Base-by-base conservation (phyloP, 2,888 invertebrate species). In the Leptinotarsa haldemani region DNA sequence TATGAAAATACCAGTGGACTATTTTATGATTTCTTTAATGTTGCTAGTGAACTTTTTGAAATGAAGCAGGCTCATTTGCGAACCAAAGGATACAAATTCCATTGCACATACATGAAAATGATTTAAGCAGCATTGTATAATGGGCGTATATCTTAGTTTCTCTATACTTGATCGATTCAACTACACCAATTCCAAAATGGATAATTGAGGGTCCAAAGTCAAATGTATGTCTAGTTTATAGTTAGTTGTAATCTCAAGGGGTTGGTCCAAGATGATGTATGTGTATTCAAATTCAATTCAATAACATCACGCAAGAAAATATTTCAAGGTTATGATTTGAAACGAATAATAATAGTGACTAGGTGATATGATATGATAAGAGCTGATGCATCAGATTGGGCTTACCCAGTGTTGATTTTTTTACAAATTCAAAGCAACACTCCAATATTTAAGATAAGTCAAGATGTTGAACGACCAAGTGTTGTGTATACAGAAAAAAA, bases 181-280 rank as follows among this genome's bases (percentile, higher is more conserved):
- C 72, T 67, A 73, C 74, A 75, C 72, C 78, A 73, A 65, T 74
- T 79, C 79, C 75, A 70, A 46, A 63, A 72, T 67, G 71, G 75
- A 72, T 73, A 80, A 80, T 80, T 78, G 78, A 80, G 81, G 81
- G 81, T 81, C 81, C 81, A 75, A 75, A 70, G 47, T 72, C 72
- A 65, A 79, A 68, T 79, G 74, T 79, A 74, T 80, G 79, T 80
- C 71, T 80, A 79, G 76, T 30, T 71, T 48, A 69, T 73, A 89
- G 61, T 61, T 15, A 61, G n/a, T 15, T 61, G 61, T 5, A 61
- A 61, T 30, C 61, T 30, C 61, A 61, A 16, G 7, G 61, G 61
- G 61, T 61, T 40, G n/a, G 16, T 61, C 30, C 61, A 61, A 30
- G 18, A 25, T 61, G 40, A 18, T n/a, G 61, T n/a, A 18, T 56